phyloP scores from a whole-genome alignment of 64 coral and sea anemone species.

The Exaiptasia diaphana region DNA sequence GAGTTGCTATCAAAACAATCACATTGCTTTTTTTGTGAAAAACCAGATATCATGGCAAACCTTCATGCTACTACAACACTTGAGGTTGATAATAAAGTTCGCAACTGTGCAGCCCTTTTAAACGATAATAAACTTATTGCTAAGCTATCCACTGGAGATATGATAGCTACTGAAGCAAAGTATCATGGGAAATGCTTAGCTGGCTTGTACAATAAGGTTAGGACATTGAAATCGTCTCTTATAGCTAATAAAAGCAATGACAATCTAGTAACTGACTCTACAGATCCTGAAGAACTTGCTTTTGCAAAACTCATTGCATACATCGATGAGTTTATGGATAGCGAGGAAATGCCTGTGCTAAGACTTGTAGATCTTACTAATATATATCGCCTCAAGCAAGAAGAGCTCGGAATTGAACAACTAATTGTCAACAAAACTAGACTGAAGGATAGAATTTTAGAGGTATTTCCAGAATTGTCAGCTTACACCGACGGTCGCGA shows the following conservation, averaged over 20 bases:
- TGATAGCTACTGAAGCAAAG: conserved; percentile 58
- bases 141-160: conserved; percentile 55
- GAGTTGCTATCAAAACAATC: not conserved
- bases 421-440: conserved; percentile 28
- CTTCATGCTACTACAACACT: conserved; percentile 30
- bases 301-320: conserved; percentile 41
- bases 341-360: not conserved
- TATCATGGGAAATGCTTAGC: not conserved
- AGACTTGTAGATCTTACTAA: conserved; percentile 18
- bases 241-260: not conserved
- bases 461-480: conserved; percentile 42
- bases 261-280: not conserved
- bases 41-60: conserved; percentile 15
- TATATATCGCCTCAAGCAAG: not conserved
- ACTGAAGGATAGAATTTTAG: conserved; percentile 29
- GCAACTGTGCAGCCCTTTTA: conserved; percentile 2
- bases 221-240: not conserved
- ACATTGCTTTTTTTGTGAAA: conserved; percentile 62
- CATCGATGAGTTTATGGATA: conserved; percentile 15
- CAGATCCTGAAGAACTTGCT: not conserved
- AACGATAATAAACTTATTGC: conserved; percentile 66
- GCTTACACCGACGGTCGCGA: conserved; percentile 20
- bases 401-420: conserved; percentile 1
- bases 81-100: conserved; percentile 36
- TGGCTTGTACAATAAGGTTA: not conserved